A percentile compares a stretch with the other conserved stretches of the same genome.
Conservation (phyloP, 1,140 invertebrate genomes). For the Schlechtendalia chinensis region DNA sequence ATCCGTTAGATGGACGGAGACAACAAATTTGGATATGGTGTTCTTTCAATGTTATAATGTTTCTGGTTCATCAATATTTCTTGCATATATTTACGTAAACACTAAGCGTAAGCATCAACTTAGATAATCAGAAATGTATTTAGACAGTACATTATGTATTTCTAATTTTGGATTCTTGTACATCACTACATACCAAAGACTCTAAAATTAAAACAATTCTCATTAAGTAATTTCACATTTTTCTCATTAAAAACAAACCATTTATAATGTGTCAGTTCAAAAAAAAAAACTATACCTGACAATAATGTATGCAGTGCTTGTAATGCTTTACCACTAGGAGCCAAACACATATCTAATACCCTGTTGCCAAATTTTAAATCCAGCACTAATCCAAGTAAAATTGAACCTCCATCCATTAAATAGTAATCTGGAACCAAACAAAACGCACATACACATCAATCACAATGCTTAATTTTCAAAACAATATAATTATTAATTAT, state of each 20-base stretch:
- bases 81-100: constrained; percentile 60
- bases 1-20: no score
- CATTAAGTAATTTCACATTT: constrained; percentile 3
- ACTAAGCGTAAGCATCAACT: constrained; percentile 54
- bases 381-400: constrained; percentile 86
- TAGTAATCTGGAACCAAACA: constrained; percentile 64
- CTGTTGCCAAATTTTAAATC: constrained; percentile 73
- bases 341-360: constrained; percentile 91
- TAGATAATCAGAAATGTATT: constrained; percentile 66
- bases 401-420: constrained; percentile 83
- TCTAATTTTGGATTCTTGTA: constrained; percentile 64
- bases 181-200: constrained; percentile 79
- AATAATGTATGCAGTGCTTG: constrained; percentile 81
- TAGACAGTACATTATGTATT: constrained; percentile 63
- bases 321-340: constrained; percentile 94
- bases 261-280: background rate
- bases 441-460: background rate
- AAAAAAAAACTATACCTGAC: constrained; percentile 59
- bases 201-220: constrained; percentile 20
- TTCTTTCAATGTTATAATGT: constrained; percentile 48
- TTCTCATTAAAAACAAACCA: background rate
- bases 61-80: constrained; percentile 60
- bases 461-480: no score
- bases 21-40: no score
- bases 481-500: background rate